Percentiles rank a stretch among this genome's conserved stretches.
Evolutionary conservation across 1,140 invertebrate genomes (phyloP).

Genomic region (Ceratosolen solmsi): DNA sequence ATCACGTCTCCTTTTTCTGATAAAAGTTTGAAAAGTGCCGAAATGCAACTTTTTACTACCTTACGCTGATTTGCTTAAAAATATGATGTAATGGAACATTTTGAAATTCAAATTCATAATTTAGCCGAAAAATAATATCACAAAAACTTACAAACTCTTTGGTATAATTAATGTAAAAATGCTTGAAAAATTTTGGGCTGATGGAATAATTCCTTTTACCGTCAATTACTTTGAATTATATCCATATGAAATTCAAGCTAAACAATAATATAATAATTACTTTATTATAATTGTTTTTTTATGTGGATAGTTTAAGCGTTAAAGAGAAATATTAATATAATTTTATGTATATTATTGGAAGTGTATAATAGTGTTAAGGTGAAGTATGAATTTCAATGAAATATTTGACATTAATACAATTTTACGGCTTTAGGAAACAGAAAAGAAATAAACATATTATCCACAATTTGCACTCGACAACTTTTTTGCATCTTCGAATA

Average conservation of each 20-base stretch:
- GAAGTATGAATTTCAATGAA: not conserved
- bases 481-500: not conserved
- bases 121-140: not conserved
- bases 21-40: constrained; percentile 15
- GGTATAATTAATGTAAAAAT: not conserved
- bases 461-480: not conserved
- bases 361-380: not conserved
- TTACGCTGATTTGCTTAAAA: not conserved
- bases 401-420: not conserved
- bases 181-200: not conserved
- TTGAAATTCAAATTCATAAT: constrained; percentile 3
- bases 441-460: not conserved
- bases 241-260: not conserved
- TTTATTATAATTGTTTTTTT: not conserved
- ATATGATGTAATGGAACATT: not conserved
- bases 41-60: constrained; percentile 2
- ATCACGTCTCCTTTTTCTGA: constrained; percentile 2
- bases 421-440: not conserved
- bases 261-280: not conserved
- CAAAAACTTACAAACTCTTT: not conserved
- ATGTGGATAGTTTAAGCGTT: not conserved
- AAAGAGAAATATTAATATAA: not conserved
- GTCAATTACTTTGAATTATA: not conserved
- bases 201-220: not conserved
- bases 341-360: not conserved